Percentiles rank a stretch among this genome's conserved stretches.
phyloP scores from a whole-genome alignment of 23 tunicate species.

The Aplidium turbinatum region DNA sequence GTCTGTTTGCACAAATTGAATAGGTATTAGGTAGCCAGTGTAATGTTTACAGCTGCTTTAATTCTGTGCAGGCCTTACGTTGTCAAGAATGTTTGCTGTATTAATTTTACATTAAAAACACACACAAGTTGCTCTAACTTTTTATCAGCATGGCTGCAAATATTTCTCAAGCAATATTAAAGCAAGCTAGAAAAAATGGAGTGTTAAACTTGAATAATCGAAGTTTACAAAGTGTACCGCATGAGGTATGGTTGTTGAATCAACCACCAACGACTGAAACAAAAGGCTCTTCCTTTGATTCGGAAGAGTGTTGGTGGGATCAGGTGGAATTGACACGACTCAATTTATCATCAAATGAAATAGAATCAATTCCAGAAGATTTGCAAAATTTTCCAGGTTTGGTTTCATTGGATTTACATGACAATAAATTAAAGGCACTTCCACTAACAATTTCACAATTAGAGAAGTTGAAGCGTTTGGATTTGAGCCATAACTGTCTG shows the following conservation, averaged over 20 bases:
- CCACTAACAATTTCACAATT: constrained; percentile 35
- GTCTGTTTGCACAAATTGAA: too few species aligned
- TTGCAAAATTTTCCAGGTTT: constrained; percentile 47
- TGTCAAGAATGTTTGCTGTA: too few species aligned
- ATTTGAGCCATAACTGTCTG: constrained; percentile 72
- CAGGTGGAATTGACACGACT: constrained; percentile 66
- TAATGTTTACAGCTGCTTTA: too few species aligned
- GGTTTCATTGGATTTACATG: constrained; percentile 74
- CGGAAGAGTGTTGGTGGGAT: constrained; percentile 77
- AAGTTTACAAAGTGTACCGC: constrained; percentile 49
- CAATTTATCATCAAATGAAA: constrained; percentile 61
- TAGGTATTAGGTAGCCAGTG: too few species aligned
- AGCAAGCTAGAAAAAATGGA: constrained; percentile 84
- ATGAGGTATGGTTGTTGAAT: constrained; percentile 60
- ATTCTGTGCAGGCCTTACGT: too few species aligned
- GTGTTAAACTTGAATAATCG: constrained; percentile 60
- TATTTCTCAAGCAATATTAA: constrained; percentile 27
- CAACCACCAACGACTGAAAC: constrained; percentile 38
- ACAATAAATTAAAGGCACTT: constrained; percentile 49
- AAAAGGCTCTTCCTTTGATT: constrained; percentile 15
- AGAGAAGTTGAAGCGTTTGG: constrained; percentile 42
- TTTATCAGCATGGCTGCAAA: neutral
- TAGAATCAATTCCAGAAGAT: constrained; percentile 47
- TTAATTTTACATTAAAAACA: too few species aligned
- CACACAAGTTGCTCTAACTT: neutral